phyloP scores from a whole-genome alignment of 2,888 invertebrate genomes.

The Cosmia pyralina region DNA sequence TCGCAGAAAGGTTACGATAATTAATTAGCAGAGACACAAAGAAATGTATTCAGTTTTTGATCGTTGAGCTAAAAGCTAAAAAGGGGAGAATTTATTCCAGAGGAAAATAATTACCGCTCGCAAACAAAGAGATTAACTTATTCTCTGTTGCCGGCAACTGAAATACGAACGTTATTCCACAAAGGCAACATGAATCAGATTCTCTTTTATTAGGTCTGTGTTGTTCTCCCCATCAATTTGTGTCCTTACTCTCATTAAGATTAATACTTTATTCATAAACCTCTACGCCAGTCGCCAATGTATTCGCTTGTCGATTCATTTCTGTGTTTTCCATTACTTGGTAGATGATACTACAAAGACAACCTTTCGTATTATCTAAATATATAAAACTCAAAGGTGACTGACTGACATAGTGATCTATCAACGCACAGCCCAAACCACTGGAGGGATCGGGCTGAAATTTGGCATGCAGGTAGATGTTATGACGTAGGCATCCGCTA shows the following conservation, averaged over 20 bases:
- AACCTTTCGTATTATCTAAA: no score
- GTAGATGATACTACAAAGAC: conserved; percentile 8
- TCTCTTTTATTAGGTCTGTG: conserved; percentile 72
- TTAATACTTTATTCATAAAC: conserved; percentile 67
- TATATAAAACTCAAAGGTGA: no score
- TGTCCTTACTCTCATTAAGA: conserved; percentile 68
- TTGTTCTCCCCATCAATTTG: conserved; percentile 69
- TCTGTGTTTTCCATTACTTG: conserved; percentile 31
- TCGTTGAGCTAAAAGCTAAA: conserved; percentile 67
- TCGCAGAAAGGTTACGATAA: conserved; percentile 55
- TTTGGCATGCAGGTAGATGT: no score
- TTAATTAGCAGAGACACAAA: conserved; percentile 67
- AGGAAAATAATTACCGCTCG: conserved; percentile 72
- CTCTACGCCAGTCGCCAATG: conserved; percentile 39
- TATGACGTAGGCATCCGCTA: no score
- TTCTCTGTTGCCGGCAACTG: conserved; percentile 69
- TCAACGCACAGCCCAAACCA: no score
- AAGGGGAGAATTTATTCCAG: conserved; percentile 67
- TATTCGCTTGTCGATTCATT: conserved; percentile 49
- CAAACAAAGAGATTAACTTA: conserved; percentile 74
- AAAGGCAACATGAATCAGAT: conserved; percentile 72
- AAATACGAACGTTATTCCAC: conserved; percentile 73
- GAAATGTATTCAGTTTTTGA: conserved; percentile 70
- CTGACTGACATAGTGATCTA: no score
- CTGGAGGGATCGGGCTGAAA: no score